Base-by-base conservation (phyloP, 1,140 invertebrate genomes). In the Aphidius ervi region DNA sequence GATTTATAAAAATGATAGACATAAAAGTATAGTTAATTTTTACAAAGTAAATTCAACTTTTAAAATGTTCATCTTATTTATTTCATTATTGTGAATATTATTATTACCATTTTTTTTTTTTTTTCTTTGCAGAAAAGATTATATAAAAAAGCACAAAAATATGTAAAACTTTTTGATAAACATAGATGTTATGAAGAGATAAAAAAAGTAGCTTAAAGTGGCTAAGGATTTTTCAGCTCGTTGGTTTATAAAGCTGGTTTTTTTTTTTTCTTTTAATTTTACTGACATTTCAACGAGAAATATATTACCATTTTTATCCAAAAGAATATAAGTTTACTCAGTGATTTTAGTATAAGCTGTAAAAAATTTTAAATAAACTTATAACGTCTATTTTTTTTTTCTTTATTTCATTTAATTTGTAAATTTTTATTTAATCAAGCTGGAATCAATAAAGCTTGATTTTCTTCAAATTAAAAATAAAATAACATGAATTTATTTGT, bases 171-270 rank as follows among this genome's bases (percentile, higher is more conserved):
- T 5, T 68, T 79, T 7, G 75, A 73, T 41, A 82, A 81, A 55
- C 69, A 81, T 52, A 67, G 80, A 41, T 81, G 90, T 58, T 93
- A 88, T 67, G 78, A 79, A 7, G 81, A 92, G 65, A 71, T 92
- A 48, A 89, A 88, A 69, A 87, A 90, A 23, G 91, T 86, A 1
- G 90, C 90, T 0, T 92, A 94, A 73, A 91, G 87, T 67, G 92
- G 92, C 4, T 94, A 91, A 31, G 91, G 92, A 95, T 73, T 95
- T 93, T 73, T 90, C 89, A 0, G 83, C 85, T 2, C 81, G 92
- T 43, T 95, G 93, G 92, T 89, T 89, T 67, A 83, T 10, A 65
- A 77, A 10, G 81, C 81, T 10, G 75, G 74, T 16, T 16, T 16
- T 16, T 16, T 16, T 16, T 16, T 74, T 77, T n/a, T 65, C 4